Base-by-base conservation (phyloP, 2,113 vertebrate genomes). In the Carassius auratus region DNA sequence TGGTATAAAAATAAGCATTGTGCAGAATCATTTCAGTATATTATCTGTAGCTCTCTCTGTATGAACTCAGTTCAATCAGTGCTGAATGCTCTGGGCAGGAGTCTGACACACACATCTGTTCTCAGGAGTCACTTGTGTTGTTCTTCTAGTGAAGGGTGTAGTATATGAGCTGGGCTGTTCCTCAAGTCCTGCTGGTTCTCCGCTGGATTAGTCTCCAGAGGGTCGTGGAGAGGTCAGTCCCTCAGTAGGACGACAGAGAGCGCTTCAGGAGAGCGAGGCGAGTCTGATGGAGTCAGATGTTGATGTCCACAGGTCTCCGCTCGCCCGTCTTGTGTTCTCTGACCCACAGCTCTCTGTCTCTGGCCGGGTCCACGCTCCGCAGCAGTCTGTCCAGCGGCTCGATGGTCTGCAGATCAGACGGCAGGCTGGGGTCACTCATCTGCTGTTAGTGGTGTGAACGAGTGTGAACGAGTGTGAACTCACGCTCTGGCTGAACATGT, bases 401-500 rank as follows among this genome's bases (percentile, higher is more conserved):
- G 87, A 98, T 94, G 86, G 97, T 99, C 98, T 99, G 93, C 84
- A 95, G n/a, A 38, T 33, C 90, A 17, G 83, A 86, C 88, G 83
- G 80, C n/a, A 33, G 30, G 30, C 30, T 30, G 30, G 1, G 30
- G 30, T 30, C 30, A 30, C 30, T 30, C 30, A 30, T 30, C 30
- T 30, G 30, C 30, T 2, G 30, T 30, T 1, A 30, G 30, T 30
- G 30, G 30, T 30, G 30, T 15, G 14, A n/a, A 17, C 7, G 36
- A 6, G 50, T 50, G 3, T 30, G 59, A 6, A 23, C 13, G 38
- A 10, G 30, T 68, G 17, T 33, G 30, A 12, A 95, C 98, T 97
- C 90, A 99, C 98, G 15, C 98, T 97, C 96, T 99, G 98, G 95
- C 99, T 99, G 94, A 99, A 99, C 98, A 99, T 99, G 93, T 99